Evolutionary conservation across 2,113 vertebrate species (phyloP).

Genomic region (Podiceps cristatus): DNA sequence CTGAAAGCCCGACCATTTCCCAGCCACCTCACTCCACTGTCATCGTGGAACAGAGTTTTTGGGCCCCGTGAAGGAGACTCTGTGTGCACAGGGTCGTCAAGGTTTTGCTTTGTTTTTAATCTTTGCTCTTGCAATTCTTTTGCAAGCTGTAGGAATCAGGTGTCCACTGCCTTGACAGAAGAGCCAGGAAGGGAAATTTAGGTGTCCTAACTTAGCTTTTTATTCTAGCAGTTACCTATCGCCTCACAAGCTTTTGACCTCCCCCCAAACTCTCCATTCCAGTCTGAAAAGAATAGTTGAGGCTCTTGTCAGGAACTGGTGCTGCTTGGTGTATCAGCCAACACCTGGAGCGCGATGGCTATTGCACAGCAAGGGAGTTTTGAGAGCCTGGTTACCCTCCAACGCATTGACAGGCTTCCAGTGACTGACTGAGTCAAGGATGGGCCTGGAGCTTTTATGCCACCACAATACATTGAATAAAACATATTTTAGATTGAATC

Average conservation of each 20-base stretch:
- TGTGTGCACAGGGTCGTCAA: neutral
- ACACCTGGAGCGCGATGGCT: neutral
- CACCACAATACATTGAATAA: neutral
- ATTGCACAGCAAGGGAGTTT: neutral
- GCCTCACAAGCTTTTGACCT: neutral
- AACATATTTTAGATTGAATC: neutral
- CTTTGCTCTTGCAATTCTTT: neutral
- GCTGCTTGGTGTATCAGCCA: neutral
- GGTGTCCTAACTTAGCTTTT: neutral
- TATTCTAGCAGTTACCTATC: neutral
- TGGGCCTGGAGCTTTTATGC: neutral
- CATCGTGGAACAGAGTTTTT: neutral
- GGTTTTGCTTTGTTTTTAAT: neutral
- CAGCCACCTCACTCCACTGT: neutral
- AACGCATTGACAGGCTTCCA: neutral
- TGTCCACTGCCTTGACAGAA: neutral
- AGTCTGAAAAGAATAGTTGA: neutral
- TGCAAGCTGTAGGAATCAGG: neutral
- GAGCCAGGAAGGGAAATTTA: neutral
- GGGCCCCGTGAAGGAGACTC: too few species aligned
- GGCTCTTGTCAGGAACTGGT: neutral
- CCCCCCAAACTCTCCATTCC: neutral
- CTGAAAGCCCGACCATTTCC: neutral
- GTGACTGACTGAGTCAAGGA: neutral
- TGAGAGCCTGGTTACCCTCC: neutral